Percentiles rank a stretch among this genome's conserved stretches.
Conservation (phyloP, 2,797 vertebrate genomes). For the Myotis vivesi region DNA sequence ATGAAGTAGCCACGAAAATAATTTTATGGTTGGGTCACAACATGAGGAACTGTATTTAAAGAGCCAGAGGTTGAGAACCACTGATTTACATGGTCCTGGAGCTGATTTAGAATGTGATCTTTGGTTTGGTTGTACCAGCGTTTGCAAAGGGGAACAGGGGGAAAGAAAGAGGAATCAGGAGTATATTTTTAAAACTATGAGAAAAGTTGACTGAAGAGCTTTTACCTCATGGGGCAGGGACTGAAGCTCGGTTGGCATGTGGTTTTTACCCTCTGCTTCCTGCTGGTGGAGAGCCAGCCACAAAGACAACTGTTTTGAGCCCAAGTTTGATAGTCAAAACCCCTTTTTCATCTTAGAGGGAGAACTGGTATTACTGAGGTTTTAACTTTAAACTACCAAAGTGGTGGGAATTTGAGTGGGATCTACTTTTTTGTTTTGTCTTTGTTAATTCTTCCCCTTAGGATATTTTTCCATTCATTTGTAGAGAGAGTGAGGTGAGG, state of each 20-base stretch:
- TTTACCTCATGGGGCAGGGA: background rate
- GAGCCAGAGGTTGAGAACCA: too few relatives aligned
- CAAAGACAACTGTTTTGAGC: background rate
- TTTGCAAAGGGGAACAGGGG: background rate
- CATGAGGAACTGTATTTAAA: too few relatives aligned
- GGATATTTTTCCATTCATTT: too few relatives aligned
- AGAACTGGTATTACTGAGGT: background rate
- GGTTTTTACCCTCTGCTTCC: conserved; percentile 16
- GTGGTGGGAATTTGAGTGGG: background rate
- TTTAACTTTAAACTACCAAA: background rate
- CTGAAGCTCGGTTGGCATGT: background rate
- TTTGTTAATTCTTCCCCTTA: too few relatives aligned
- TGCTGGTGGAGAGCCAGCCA: background rate
- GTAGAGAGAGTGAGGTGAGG: too few relatives aligned
- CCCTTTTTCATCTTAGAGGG: background rate
- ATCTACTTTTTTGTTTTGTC: background rate
- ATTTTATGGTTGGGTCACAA: too few relatives aligned
- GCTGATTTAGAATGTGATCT: background rate
- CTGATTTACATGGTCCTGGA: background rate
- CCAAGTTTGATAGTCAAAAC: background rate
- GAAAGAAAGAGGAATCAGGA: background rate
- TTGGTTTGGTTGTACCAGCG: background rate
- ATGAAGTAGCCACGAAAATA: too few relatives aligned
- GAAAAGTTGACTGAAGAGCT: background rate
- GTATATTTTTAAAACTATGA: background rate